Conservation (phyloP, 2,113 vertebrate genomes). For the Dipodomys merriami region DNA sequence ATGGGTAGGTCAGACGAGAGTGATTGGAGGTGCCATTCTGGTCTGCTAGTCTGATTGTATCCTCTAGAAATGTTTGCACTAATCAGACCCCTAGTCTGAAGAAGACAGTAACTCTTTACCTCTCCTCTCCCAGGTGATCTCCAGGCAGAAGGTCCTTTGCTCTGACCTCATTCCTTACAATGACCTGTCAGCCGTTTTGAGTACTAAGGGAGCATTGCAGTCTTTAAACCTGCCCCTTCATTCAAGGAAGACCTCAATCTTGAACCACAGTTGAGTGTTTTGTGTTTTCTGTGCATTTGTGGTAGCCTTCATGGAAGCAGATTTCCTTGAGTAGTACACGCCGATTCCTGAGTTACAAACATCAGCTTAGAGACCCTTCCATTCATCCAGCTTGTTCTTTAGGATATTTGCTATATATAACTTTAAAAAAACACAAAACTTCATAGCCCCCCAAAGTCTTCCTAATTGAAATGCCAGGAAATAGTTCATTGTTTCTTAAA, state of each 20-base stretch:
- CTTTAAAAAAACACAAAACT: neutral
- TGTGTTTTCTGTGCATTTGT: slow-evolving; percentile 67
- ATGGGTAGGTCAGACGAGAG: neutral
- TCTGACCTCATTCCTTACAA: slow-evolving; percentile 33
- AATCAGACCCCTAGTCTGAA: neutral
- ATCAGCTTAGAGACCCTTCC: neutral
- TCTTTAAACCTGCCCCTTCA: slow-evolving; percentile 79
- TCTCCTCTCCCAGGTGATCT: neutral
- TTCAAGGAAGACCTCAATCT: slow-evolving; percentile 78
- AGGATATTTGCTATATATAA: neutral
- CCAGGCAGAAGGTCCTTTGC: neutral
- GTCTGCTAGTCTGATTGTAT: neutral
- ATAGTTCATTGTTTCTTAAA: slow-evolving; percentile 80
- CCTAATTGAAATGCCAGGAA: slow-evolving; percentile 71
- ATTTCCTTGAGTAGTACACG: neutral
- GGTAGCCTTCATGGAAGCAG: neutral
- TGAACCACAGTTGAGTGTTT: slow-evolving; percentile 73
- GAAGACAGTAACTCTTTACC: neutral
- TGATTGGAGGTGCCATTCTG: neutral
- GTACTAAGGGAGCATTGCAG: slow-evolving; percentile 75
- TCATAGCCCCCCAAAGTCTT: neutral
- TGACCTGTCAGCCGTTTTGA: slow-evolving; percentile 73
- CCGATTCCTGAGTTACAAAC: neutral
- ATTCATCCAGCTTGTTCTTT: neutral
- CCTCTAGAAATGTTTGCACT: neutral